Evolutionary conservation across 2,113 vertebrate genomes (phyloP).

Genomic region (Podiceps cristatus): DNA sequence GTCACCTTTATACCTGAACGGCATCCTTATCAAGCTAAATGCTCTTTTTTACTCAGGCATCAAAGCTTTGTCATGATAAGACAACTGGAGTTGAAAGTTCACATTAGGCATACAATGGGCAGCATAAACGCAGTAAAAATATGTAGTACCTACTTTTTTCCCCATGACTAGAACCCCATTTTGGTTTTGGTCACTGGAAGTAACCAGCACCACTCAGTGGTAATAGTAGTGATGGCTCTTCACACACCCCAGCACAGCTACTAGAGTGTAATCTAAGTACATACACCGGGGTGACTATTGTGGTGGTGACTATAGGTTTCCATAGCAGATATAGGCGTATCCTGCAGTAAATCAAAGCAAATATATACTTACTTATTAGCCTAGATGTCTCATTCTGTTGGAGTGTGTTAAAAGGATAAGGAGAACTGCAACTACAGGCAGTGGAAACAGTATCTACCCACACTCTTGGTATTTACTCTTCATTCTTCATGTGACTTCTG

Average conservation of each 20-base stretch:
- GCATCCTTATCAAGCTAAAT: neutral
- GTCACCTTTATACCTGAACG: conserved; percentile 10
- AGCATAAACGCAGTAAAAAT: neutral
- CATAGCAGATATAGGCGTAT: neutral
- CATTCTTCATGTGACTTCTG: neutral
- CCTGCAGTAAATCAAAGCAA: neutral
- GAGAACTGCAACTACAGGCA: neutral
- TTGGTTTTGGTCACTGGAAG: conserved; percentile 10
- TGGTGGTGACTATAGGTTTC: neutral
- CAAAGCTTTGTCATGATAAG: neutral
- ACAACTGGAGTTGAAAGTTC: conserved; percentile 11
- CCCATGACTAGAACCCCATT: neutral
- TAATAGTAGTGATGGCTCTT: neutral
- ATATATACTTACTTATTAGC: neutral
- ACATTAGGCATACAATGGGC: neutral
- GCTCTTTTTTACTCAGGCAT: neutral
- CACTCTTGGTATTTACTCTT: neutral
- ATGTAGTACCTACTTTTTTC: neutral
- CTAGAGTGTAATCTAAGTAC: neutral
- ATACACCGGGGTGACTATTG: neutral
- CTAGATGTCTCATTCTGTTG: neutral
- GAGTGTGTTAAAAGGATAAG: neutral
- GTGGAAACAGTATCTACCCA: neutral
- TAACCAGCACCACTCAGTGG: conserved; percentile 31
- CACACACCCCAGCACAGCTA: neutral